These are phyloP conservation scores for Norana najaformis DNA, from an alignment of 2,888 invertebrate species.

Conservation along the genomic window DNA sequence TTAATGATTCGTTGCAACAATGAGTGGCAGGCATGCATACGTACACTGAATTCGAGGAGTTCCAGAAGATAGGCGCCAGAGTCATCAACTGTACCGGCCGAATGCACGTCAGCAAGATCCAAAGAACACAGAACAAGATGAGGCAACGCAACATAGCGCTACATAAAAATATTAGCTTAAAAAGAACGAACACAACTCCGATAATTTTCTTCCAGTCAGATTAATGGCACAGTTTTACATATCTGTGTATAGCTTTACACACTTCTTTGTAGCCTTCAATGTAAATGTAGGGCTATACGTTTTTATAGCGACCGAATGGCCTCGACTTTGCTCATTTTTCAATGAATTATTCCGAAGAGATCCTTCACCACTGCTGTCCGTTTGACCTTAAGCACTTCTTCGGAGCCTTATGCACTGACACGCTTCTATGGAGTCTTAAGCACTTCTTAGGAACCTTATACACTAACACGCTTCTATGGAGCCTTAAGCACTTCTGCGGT, in stretches of 20 bases:
- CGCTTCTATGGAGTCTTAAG: too few relatives aligned
- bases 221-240: background rate
- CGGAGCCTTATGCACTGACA: too few relatives aligned
- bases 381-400: background rate
- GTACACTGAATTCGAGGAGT: background rate
- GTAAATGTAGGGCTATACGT: too few relatives aligned
- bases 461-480: too few relatives aligned
- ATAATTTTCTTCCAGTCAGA: background rate
- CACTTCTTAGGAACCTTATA: too few relatives aligned
- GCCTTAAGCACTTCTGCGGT: background rate
- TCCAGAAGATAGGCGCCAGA: background rate
- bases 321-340: too few relatives aligned
- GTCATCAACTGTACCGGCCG: background rate
- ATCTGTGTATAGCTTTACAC: background rate
- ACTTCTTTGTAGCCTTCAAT: background rate
- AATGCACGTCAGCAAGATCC: background rate
- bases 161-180: background rate
- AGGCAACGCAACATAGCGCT: background rate
- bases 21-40: background rate
- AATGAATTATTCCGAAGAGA: too few relatives aligned
- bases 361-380: too few relatives aligned
- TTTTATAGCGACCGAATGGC: too few relatives aligned
- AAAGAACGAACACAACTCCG: background rate
- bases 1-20: background rate
- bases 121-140: slow-evolving; percentile 6